Conservation (phyloP, 2,113 vertebrate genomes). For the Tonatia bakeri region DNA sequence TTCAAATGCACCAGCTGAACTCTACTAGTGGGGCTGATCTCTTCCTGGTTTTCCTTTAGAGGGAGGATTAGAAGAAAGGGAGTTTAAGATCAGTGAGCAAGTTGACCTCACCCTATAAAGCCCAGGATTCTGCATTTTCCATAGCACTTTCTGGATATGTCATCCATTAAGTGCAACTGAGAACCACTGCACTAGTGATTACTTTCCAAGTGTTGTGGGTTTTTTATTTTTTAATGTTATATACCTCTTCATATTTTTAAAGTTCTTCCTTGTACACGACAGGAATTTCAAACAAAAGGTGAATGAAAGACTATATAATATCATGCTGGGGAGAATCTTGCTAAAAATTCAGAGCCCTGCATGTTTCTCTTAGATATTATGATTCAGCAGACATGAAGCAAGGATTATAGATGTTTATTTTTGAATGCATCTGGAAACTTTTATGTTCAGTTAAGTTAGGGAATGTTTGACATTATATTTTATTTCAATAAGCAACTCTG, state of each 20-base stretch:
- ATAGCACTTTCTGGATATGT: neutral
- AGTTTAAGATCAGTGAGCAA: neutral
- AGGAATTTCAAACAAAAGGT: neutral
- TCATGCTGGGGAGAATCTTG: neutral
- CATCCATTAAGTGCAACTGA: neutral
- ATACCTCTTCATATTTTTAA: neutral
- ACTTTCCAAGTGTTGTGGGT: neutral
- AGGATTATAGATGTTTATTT: neutral
- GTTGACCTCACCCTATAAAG: neutral
- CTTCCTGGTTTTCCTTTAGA: neutral
- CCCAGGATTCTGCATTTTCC: neutral
- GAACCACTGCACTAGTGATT: neutral
- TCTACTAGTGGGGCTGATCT: fast-evolving
- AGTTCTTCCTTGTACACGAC: neutral
- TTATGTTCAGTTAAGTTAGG: neutral
- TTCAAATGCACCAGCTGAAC: neutral
- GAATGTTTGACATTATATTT: neutral
- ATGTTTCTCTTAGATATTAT: neutral
- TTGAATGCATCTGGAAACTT: neutral
- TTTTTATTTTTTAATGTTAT: neutral
- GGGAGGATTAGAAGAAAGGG: neutral
- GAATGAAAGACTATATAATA: neutral
- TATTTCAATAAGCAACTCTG: neutral
- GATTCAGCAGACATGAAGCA: neutral
- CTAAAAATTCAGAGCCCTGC: neutral